Conservation (phyloP, 2,113 vertebrate genomes). For the Platysternon megacephalum region DNA sequence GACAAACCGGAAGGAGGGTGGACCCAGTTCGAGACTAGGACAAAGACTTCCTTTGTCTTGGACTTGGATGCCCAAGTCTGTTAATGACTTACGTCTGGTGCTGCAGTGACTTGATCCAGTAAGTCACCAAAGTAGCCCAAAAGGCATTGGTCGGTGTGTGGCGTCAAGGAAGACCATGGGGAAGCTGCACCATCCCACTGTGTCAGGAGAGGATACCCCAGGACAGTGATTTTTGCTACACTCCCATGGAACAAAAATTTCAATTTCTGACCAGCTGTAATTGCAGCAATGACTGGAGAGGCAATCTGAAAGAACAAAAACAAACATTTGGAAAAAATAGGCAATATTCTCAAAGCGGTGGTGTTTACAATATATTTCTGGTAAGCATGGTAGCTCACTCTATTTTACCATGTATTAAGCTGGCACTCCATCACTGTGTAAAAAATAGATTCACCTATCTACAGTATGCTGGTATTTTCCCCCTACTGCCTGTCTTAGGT, state of each 20-base stretch:
- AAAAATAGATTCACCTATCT: conserved; percentile 45
- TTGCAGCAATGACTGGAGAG: neutral
- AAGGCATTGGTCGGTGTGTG: too few relatives aligned
- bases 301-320: neutral
- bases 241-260: neutral
- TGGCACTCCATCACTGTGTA: conserved; percentile 10
- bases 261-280: neutral
- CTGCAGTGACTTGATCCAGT: too few relatives aligned
- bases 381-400: neutral
- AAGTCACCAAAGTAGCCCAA: too few relatives aligned
- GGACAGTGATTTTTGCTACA: neutral
- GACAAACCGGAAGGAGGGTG: too few relatives aligned
- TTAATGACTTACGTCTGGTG: too few relatives aligned
- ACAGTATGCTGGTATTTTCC: neutral
- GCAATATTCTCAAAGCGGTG: neutral
- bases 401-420: neutral
- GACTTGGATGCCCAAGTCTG: too few relatives aligned
- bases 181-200: too few relatives aligned
- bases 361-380: neutral
- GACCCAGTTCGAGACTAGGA: too few relatives aligned
- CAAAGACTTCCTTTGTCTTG: too few relatives aligned
- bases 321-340: neutral
- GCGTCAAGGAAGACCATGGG: too few relatives aligned
- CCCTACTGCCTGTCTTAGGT: neutral
- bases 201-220: too few relatives aligned